Evolutionary conservation across 2,113 vertebrate species (phyloP).

Genomic region (Coptodon bakossiorum): DNA sequence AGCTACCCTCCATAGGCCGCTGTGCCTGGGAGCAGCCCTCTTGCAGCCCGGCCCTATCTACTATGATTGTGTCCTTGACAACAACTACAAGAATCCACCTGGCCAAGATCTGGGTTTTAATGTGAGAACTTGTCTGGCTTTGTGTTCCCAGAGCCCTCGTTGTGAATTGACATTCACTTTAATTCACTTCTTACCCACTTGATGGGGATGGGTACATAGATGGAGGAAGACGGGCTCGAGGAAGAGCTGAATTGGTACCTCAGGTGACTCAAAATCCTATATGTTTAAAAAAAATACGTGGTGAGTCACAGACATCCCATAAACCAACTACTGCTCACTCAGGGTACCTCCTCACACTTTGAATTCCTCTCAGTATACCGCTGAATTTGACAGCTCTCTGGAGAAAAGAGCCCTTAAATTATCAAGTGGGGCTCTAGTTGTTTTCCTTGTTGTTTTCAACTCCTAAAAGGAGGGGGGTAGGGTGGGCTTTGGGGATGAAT

Average conservation of each 20-base stretch:
- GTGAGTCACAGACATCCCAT: background rate
- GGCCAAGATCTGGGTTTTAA: constrained; percentile 28
- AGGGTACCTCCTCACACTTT: background rate
- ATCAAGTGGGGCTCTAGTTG: constrained; percentile 63
- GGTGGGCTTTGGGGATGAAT: constrained; percentile 55
- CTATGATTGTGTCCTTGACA: constrained; percentile 12
- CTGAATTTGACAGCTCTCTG: constrained; percentile 51
- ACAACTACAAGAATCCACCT: constrained; percentile 33
- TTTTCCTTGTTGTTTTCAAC: constrained; percentile 63
- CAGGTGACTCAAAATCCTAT: background rate
- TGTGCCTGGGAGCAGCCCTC: constrained; percentile 21
- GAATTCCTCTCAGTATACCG: constrained; percentile 2
- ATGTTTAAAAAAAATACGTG: background rate
- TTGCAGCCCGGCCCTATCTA: background rate
- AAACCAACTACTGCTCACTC: background rate
- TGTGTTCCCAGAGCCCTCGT: constrained; percentile 40
- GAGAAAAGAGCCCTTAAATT: constrained; percentile 58
- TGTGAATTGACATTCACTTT: background rate
- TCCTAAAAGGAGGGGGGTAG: background rate
- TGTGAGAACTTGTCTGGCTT: constrained; percentile 45
- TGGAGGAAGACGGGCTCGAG: background rate
- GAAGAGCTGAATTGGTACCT: background rate
- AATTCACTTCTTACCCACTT: background rate
- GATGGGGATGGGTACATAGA: background rate
- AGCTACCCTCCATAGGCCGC: constrained; percentile 35